Conservation (phyloP, 2,797 vertebrate species). For the Siniperca scherzeri region DNA sequence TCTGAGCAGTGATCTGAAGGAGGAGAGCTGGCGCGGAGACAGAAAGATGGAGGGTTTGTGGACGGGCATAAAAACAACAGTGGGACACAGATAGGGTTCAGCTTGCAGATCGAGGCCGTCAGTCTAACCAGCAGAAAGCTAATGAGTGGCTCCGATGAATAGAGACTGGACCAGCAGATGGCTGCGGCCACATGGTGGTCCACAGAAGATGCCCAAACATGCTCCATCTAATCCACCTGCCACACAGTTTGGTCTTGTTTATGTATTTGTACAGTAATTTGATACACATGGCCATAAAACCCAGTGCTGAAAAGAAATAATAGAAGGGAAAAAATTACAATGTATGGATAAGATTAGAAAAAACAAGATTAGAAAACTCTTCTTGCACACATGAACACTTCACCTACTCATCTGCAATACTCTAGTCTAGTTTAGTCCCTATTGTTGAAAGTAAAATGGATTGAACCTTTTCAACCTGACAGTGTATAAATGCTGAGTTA, state of each 20-base stretch:
- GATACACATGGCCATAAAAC: slow-evolving; percentile 41
- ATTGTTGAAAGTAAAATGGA: background rate
- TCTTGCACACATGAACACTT: background rate
- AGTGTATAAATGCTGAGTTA: slow-evolving; percentile 43
- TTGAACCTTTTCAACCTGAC: slow-evolving; percentile 30
- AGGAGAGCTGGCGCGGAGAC: slow-evolving; percentile 65
- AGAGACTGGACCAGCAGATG: slow-evolving; percentile 87
- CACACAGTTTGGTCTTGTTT: slow-evolving; percentile 67
- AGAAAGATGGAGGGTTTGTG: slow-evolving; percentile 66
- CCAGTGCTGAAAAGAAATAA: slow-evolving; percentile 5
- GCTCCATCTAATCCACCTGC: slow-evolving; percentile 77
- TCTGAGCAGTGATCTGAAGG: slow-evolving; percentile 72
- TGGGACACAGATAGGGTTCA: slow-evolving; percentile 69
- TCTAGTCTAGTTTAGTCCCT: too few relatives aligned
- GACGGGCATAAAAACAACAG: slow-evolving; percentile 71
- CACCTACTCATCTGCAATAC: too few relatives aligned
- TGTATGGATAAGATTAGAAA: slow-evolving; percentile 14
- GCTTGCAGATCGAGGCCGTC: slow-evolving; percentile 65
- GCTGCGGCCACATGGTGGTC: slow-evolving; percentile 84
- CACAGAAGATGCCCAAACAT: slow-evolving; percentile 72
- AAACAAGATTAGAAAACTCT: slow-evolving; percentile 1
- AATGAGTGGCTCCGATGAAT: slow-evolving; percentile 85
- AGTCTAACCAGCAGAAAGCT: slow-evolving; percentile 81
- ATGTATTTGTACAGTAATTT: slow-evolving; percentile 57
- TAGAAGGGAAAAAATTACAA: background rate